Conservation (phyloP, 2,888 invertebrate species). For the Dione juno region DNA sequence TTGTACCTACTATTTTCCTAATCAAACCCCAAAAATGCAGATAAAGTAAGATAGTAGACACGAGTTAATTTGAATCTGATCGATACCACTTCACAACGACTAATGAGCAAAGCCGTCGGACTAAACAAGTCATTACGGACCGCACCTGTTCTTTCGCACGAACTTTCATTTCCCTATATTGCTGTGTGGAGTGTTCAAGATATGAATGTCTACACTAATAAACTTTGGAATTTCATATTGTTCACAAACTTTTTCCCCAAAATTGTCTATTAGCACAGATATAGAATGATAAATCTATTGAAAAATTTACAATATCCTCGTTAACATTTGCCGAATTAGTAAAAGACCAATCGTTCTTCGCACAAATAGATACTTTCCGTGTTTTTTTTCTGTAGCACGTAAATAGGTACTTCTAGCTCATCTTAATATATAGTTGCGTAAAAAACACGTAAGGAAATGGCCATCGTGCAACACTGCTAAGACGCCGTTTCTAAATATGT, state of each 20-base stretch:
- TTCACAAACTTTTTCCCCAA: constrained; percentile 14
- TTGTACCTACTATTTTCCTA: constrained; percentile 12
- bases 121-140: constrained; percentile 65
- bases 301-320: neutral
- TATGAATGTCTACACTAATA: constrained; percentile 73
- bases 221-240: constrained; percentile 48
- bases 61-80: constrained; percentile 64
- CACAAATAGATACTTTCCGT: too few species aligned
- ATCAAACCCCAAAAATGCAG: constrained; percentile 38
- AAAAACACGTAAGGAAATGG: too few species aligned
- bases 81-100: constrained; percentile 64
- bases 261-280: constrained; percentile 11
- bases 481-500: too few species aligned
- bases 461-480: too few species aligned
- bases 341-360: too few species aligned
- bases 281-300: constrained; percentile 15
- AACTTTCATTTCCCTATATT: constrained; percentile 66
- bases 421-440: too few species aligned
- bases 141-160: constrained; percentile 70
- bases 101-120: constrained; percentile 76
- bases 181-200: constrained; percentile 57
- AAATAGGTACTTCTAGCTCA: too few species aligned
- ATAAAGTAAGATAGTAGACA: constrained; percentile 58
- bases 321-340: neutral
- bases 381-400: too few species aligned